Conservation (phyloP, 1,140 invertebrate species). For the Aricia agestis region DNA sequence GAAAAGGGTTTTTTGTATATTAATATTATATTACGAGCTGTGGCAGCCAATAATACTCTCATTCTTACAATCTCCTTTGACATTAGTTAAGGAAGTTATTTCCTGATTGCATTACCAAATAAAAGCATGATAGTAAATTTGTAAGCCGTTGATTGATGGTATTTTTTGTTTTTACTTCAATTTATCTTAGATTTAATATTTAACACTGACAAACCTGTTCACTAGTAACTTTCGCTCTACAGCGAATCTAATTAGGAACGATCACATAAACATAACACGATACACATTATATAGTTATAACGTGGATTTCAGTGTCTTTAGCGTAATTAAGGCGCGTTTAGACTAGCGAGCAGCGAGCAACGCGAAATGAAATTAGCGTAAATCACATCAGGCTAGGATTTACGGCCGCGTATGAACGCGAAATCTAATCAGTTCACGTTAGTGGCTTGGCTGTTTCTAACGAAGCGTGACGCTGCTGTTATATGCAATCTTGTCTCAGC, state of each 20-base stretch:
- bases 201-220: no score
- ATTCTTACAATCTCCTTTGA: no score
- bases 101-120: no score
- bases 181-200: no score
- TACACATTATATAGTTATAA: constrained; percentile 10
- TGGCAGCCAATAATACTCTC: no score
- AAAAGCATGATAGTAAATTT: no score
- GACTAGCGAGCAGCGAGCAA: constrained; percentile 37
- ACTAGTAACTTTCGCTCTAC: neutral
- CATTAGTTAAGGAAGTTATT: no score
- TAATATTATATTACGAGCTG: no score
- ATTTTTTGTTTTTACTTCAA: no score
- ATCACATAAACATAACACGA: neutral
- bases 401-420: constrained; percentile 48
- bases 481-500: constrained; percentile 15
- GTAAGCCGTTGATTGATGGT: no score
- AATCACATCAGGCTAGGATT: constrained; percentile 69
- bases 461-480: constrained; percentile 40
- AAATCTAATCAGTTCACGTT: constrained; percentile 63
- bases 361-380: constrained; percentile 65
- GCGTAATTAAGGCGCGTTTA: constrained; percentile 62
- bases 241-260: neutral
- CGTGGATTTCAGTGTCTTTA: constrained; percentile 31
- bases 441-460: constrained; percentile 51
- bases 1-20: no score